Conservation (phyloP, 2,888 invertebrate species). For the Argyra leucocephala region DNA sequence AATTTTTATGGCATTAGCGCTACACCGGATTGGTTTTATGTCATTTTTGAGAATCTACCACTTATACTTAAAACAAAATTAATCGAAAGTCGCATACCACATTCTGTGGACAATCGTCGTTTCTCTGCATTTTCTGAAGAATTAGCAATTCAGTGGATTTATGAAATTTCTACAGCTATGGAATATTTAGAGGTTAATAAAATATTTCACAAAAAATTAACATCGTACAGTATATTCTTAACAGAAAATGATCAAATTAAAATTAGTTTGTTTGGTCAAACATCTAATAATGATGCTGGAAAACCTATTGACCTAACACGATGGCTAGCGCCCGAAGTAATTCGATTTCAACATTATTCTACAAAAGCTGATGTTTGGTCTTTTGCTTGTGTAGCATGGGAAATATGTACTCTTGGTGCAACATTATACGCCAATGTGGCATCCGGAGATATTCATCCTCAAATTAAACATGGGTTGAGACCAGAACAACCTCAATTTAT, state of each 20-base stretch:
- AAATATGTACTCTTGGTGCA: slow-evolving; percentile 66
- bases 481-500: slow-evolving; percentile 65
- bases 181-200: slow-evolving; percentile 57
- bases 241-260: slow-evolving; percentile 58
- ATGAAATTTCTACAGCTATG: slow-evolving; percentile 63
- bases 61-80: slow-evolving; percentile 62
- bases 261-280: slow-evolving; percentile 64
- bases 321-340: slow-evolving; percentile 71
- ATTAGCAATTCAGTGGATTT: slow-evolving; percentile 53
- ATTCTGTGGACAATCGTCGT: slow-evolving; percentile 35
- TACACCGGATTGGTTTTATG: slow-evolving; percentile 61
- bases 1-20: slow-evolving; percentile 71
- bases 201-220: slow-evolving; percentile 60
- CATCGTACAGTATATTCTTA: slow-evolving; percentile 62
- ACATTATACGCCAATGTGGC: slow-evolving; percentile 66
- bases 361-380: slow-evolving; percentile 74
- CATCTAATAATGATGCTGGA: slow-evolving; percentile 53
- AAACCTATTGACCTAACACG: slow-evolving; percentile 63
- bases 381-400: slow-evolving; percentile 74
- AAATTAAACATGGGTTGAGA: slow-evolving; percentile 60
- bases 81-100: slow-evolving; percentile 49
- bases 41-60: slow-evolving; percentile 61
- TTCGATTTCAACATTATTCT: slow-evolving; percentile 59
- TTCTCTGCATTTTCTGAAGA: slow-evolving; percentile 54
- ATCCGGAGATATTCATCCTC: slow-evolving; percentile 56